Conservation (phyloP, 2,888 invertebrate species). For the Coremacera marginata region DNA sequence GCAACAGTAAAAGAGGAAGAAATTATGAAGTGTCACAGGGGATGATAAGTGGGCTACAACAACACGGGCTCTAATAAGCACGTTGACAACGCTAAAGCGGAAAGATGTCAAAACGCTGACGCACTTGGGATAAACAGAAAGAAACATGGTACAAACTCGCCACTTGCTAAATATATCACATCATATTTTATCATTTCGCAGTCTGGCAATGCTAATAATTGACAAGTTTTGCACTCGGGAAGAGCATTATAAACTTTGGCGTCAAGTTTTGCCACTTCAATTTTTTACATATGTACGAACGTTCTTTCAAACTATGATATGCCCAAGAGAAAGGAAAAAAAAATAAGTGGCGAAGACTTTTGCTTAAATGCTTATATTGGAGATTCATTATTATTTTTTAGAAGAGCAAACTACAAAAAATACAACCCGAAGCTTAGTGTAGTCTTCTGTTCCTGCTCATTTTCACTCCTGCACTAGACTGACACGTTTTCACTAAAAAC, state of each 20-base stretch:
- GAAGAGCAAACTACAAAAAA: background rate
- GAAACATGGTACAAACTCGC: slow-evolving; percentile 3
- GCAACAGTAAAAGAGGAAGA: slow-evolving; percentile 68
- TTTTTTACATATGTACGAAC: background rate
- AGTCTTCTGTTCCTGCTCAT: slow-evolving; percentile 4
- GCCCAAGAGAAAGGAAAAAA: background rate
- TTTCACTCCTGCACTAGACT: background rate
- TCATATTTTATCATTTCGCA: background rate
- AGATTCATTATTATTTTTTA: background rate
- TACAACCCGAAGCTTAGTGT: background rate
- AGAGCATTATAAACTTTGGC: background rate
- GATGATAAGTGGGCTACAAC: slow-evolving; percentile 68
- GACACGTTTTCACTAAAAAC: background rate
- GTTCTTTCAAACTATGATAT: background rate
- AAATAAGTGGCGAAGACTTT: background rate
- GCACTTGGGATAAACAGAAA: slow-evolving; percentile 4
- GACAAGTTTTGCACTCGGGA: background rate
- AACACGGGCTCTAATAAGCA: slow-evolving; percentile 33
- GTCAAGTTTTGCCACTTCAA: background rate
- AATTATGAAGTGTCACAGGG: slow-evolving; percentile 69
- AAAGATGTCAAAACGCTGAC: slow-evolving; percentile 40
- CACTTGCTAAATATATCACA: background rate
- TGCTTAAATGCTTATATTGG: background rate
- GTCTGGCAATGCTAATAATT: background rate
- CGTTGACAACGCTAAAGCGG: slow-evolving; percentile 45